These are phyloP conservation scores for Athalia circularis DNA, from an alignment of 2,888 invertebrate species.

Conservation along the genomic window DNA sequence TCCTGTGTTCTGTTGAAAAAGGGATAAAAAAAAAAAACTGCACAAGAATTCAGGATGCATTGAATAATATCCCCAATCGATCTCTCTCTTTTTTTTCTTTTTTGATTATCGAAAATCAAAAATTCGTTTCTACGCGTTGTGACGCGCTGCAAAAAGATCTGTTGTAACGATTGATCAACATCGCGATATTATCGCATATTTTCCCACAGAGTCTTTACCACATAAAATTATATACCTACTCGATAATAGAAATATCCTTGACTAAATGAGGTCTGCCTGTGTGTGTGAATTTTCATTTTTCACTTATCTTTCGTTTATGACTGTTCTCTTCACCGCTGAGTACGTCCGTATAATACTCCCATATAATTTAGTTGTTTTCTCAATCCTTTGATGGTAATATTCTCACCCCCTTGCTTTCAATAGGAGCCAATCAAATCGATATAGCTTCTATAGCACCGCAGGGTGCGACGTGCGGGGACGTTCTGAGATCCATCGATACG, in stretches of 20 bases:
- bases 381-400: conserved; percentile 46
- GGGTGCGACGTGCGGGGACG: conserved; percentile 51
- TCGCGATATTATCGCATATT: background rate
- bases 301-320: background rate
- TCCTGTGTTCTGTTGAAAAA: background rate
- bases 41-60: too few relatives aligned
- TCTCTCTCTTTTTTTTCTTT: background rate
- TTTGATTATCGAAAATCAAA: background rate
- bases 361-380: background rate
- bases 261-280: background rate
- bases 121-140: background rate
- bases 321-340: conserved; percentile 7
- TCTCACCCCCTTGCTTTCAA: conserved; percentile 55
- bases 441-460: conserved; percentile 36
- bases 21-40: too few relatives aligned
- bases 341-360: conserved; percentile 47
- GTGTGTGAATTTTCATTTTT: too few relatives aligned
- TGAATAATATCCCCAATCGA: background rate
- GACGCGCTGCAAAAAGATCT: too few relatives aligned
- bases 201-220: background rate
- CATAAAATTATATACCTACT: background rate
- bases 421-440: conserved; percentile 57
- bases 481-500: conserved; percentile 69
- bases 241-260: background rate
- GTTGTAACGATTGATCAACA: too few relatives aligned